A percentile compares a stretch with the other conserved stretches of the same genome.
These are phyloP conservation scores for Panopea generosa DNA, from an alignment of 2,888 invertebrate species.

Conservation along the genomic window DNA sequence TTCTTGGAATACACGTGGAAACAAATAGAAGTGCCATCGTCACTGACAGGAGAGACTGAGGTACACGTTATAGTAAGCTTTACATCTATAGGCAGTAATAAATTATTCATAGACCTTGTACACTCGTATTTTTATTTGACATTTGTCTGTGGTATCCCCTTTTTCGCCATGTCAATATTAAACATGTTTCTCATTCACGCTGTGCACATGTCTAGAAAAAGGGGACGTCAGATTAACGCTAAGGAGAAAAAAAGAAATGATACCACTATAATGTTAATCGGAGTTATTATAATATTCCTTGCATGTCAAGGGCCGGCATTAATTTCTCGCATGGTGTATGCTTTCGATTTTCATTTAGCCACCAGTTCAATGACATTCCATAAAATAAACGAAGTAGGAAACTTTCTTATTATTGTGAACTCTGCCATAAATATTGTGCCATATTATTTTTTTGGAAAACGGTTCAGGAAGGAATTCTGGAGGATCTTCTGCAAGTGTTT, in stretches of 20 bases:
- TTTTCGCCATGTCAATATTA: constrained; percentile 82
- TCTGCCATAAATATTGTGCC: constrained; percentile 85
- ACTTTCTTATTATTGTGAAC: constrained; percentile 84
- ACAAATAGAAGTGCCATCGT: constrained; percentile 43
- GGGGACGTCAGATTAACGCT: constrained; percentile 80
- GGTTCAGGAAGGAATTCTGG: constrained; percentile 83
- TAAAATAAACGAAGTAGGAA: constrained; percentile 83
- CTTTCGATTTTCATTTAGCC: constrained; percentile 68
- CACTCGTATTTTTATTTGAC: constrained; percentile 84
- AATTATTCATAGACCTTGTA: constrained; percentile 78
- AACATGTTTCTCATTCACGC: constrained; percentile 83
- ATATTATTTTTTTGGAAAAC: constrained; percentile 84
- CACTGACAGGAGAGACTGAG: constrained; percentile 25
- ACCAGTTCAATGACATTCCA: constrained; percentile 67
- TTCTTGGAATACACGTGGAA: constrained; percentile 82
- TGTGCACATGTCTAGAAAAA: constrained; percentile 80
- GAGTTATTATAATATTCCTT: constrained; percentile 84
- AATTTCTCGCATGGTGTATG: constrained; percentile 84
- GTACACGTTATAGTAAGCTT: constrained; percentile 60
- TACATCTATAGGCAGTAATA: constrained; percentile 77
- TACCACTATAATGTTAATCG: constrained; percentile 85
- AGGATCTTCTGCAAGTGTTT: constrained; percentile 80
- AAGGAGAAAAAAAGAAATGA: constrained; percentile 83
- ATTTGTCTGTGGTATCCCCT: constrained; percentile 84
- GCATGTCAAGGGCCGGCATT: constrained; percentile 84